Percentiles rank a stretch among this genome's conserved stretches.
Conservation (phyloP, 2,113 vertebrate genomes). For the Macrotus californicus region DNA sequence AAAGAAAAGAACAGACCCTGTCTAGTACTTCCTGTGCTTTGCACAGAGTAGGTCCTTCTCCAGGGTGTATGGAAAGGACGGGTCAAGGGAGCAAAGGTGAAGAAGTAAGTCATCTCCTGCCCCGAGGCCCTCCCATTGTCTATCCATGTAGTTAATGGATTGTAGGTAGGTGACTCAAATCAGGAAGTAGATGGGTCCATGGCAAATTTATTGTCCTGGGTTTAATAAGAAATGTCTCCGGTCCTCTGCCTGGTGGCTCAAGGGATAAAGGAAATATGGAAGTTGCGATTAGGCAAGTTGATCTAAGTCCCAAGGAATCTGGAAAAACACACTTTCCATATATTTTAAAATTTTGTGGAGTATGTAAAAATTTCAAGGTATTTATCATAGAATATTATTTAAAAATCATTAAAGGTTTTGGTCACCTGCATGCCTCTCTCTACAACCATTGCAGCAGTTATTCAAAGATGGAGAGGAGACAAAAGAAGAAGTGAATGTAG, state of each 20-base stretch:
- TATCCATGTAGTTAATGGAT: not conserved
- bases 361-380: not conserved
- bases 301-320: not conserved
- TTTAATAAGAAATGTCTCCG: not conserved
- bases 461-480: not conserved
- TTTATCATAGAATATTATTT: not conserved
- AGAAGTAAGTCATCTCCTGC: not conserved
- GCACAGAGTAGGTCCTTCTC: not conserved
- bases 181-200: not conserved
- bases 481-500: not conserved
- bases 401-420: not conserved
- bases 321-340: not conserved
- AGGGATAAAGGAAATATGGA: not conserved
- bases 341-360: not conserved
- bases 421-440: not conserved
- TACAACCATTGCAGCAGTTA: not conserved
- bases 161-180: not conserved
- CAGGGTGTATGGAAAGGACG: not conserved
- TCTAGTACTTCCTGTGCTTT: not conserved
- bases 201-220: not conserved
- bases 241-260: not conserved
- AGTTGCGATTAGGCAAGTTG: not conserved
- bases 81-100: no score
- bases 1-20: not conserved
- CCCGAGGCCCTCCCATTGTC: not conserved